Evolutionary conservation across 2,888 invertebrate genomes (phyloP).

Genomic region (Oscheius onirici): DNA sequence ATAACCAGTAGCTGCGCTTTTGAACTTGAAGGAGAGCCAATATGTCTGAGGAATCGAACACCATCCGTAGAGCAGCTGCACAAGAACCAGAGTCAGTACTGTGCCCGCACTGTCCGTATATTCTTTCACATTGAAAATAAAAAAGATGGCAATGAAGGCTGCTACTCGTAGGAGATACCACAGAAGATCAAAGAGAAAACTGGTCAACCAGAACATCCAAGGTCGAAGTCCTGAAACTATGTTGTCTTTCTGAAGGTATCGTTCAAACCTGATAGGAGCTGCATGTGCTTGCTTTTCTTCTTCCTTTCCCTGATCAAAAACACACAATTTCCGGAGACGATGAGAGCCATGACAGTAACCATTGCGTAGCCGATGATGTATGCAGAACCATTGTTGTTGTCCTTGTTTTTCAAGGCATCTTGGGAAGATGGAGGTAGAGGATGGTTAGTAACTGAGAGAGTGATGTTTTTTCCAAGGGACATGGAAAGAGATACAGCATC

Average conservation of each 20-base stretch:
- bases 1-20: slow-evolving; percentile 63
- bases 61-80: slow-evolving; percentile 57
- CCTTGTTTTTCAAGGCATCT: slow-evolving; percentile 53
- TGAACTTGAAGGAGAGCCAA: slow-evolving; percentile 62
- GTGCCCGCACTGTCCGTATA: slow-evolving; percentile 42
- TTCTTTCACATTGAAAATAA: slow-evolving; percentile 38
- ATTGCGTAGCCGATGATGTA: slow-evolving; percentile 48
- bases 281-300: slow-evolving; percentile 67
- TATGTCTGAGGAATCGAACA: slow-evolving; percentile 62
- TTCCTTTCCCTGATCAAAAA: slow-evolving; percentile 65
- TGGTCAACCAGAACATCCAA: slow-evolving; percentile 63
- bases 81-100: slow-evolving; percentile 40
- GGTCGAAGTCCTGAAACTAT: slow-evolving; percentile 58
- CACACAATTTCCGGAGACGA: slow-evolving; percentile 52
- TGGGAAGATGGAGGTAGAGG: slow-evolving; percentile 56
- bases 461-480: background rate
- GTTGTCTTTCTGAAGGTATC: slow-evolving; percentile 5
- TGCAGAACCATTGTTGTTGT: slow-evolving; percentile 32
- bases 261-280: slow-evolving; percentile 30
- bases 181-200: slow-evolving; percentile 60
- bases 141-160: slow-evolving; percentile 55
- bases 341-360: slow-evolving; percentile 40
- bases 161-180: slow-evolving; percentile 54
- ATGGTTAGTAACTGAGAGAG: slow-evolving; percentile 48
- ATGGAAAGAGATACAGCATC: slow-evolving; percentile 47